Conservation (phyloP, 2,888 invertebrate species). For the Tridacna gigas region DNA sequence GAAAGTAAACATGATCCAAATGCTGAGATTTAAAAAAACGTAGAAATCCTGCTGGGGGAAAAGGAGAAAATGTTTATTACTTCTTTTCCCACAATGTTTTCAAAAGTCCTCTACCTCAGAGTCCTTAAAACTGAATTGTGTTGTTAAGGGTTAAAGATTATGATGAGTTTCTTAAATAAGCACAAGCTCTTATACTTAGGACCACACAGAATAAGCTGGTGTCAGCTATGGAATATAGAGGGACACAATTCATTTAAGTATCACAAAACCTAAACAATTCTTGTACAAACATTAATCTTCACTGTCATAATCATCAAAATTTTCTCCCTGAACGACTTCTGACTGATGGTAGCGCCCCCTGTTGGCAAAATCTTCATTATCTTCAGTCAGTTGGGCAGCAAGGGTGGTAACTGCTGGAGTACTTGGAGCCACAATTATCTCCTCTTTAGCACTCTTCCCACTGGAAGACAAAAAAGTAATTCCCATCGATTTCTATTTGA, state of each 20-base stretch:
- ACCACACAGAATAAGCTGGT: background rate
- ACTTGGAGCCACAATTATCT: constrained; percentile 84
- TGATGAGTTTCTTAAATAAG: no score
- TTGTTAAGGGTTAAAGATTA: background rate
- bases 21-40: no score
- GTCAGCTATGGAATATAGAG: background rate
- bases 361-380: constrained; percentile 97
- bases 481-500: no score
- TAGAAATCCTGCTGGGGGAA: no score
- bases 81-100: background rate
- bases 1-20: no score
- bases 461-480: constrained; percentile 62
- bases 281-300: constrained; percentile 2
- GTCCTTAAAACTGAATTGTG: background rate
- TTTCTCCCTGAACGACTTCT: constrained; percentile 83
- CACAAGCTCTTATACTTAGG: no score
- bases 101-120: background rate
- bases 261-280: background rate
- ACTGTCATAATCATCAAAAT: constrained; percentile 82
- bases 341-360: constrained; percentile 95
- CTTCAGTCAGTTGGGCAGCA: constrained; percentile 95
- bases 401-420: constrained; percentile 87
- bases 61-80: no score
- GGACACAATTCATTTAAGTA: background rate
- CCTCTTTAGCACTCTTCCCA: constrained; percentile 79